Conservation (phyloP, 37 sponge, comb jelly and placozoan species). For the Ianthella basta region DNA sequence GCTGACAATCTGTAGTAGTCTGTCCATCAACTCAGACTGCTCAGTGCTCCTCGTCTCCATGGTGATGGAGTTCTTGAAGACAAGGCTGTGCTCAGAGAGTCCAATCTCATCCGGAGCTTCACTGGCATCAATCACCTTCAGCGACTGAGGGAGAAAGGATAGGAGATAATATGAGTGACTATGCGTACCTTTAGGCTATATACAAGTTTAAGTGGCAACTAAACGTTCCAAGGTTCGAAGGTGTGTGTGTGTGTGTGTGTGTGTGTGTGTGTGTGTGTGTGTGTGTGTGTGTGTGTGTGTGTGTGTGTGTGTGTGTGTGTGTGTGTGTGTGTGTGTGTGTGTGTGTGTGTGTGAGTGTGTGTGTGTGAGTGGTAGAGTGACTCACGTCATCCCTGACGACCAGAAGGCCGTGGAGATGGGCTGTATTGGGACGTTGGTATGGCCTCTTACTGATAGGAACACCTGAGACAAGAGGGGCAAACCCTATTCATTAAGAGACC, state of each 20-base stretch:
- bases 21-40: constrained; percentile 23
- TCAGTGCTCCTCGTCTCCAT: constrained; percentile 45
- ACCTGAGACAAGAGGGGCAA: constrained; percentile 8
- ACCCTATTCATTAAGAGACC: not conserved
- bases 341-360: constrained; percentile 42
- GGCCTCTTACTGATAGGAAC: constrained; percentile 53
- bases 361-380: not conserved
- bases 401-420: constrained; percentile 51
- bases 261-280: constrained; percentile 40
- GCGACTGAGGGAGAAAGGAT: constrained; percentile 25
- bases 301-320: constrained; percentile 52
- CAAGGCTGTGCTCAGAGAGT: constrained; percentile 46
- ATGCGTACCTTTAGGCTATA: not conserved
- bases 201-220: not conserved
- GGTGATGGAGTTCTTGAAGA: constrained; percentile 44
- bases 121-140: constrained; percentile 49
- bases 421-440: constrained; percentile 29
- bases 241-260: constrained; percentile 35
- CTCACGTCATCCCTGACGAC: constrained; percentile 66
- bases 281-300: constrained; percentile 45
- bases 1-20: constrained; percentile 2
- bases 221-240: not conserved
- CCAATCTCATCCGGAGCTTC: constrained; percentile 64
- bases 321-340: constrained; percentile 51
- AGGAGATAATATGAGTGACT: not conserved